Evolutionary conservation across 2,797 vertebrate species (phyloP).

Genomic region (Oreonectes daqikongensis): DNA sequence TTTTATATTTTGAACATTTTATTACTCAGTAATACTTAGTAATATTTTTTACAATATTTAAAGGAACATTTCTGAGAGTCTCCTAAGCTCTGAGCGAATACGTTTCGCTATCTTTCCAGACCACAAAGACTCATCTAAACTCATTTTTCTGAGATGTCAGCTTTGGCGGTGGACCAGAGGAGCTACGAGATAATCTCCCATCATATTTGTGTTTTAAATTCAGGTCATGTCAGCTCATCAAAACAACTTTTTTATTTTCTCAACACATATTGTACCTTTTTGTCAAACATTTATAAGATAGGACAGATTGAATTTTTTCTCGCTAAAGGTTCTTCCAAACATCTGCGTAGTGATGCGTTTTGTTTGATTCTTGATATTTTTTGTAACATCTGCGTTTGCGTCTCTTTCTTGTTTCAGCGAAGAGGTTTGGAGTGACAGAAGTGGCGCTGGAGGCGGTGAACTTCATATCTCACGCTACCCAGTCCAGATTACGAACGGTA

Average conservation of each 20-base stretch:
- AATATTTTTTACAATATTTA: too few relatives aligned
- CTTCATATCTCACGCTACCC: constrained; percentile 87
- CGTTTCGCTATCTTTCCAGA: background rate
- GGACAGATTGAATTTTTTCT: constrained; percentile 15
- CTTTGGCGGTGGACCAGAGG: constrained; percentile 10
- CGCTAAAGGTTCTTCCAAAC: constrained; percentile 2
- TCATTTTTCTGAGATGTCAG: constrained; percentile 7
- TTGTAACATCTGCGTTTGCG: constrained; percentile 43
- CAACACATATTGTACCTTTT: constrained; percentile 31
- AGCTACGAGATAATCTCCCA: background rate
- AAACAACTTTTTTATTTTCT: constrained; percentile 16
- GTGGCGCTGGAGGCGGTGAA: constrained; percentile 84
- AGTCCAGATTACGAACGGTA: constrained; percentile 81
- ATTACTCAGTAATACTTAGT: too few relatives aligned
- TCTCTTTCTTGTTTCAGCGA: constrained; percentile 71
- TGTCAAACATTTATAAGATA: constrained; percentile 34
- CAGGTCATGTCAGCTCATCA: constrained; percentile 33
- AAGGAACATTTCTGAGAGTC: background rate
- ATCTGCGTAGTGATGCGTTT: constrained; percentile 14
- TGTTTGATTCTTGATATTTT: constrained; percentile 29
- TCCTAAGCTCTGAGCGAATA: background rate
- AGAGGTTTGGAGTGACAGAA: constrained; percentile 84
- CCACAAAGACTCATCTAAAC: constrained; percentile 2
- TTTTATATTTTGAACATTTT: too few relatives aligned
- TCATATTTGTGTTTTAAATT: constrained; percentile 27